phyloP scores from a whole-genome alignment of 2,888 invertebrate genomes.

The Ochropleura plecta region DNA sequence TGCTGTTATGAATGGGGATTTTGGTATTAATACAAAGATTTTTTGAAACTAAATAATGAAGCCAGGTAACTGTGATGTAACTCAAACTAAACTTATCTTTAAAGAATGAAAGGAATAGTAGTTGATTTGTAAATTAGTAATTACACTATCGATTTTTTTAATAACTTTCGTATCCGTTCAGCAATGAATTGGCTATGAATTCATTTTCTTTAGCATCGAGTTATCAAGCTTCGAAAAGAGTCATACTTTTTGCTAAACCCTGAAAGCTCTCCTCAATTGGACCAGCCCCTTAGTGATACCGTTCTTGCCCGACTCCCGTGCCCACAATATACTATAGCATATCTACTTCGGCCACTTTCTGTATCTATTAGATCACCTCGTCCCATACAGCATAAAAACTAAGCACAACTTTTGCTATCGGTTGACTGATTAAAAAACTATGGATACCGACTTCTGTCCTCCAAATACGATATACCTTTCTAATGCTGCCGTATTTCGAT shows the following conservation, averaged over 20 bases:
- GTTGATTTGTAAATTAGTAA: not conserved
- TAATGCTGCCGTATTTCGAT: constrained; percentile 68
- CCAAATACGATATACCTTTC: constrained; percentile 74
- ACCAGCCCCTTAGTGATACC: constrained; percentile 80
- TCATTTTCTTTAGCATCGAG: not conserved
- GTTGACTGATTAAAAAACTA: constrained; percentile 65
- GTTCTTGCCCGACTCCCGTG: constrained; percentile 82
- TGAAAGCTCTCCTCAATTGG: constrained; percentile 60
- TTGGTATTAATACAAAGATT: not conserved
- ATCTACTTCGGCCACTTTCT: constrained; percentile 72
- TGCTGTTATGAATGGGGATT: not conserved
- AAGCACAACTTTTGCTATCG: constrained; percentile 65
- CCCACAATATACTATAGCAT: constrained; percentile 80
- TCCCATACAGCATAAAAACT: constrained; percentile 66
- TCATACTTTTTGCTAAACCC: not conserved
- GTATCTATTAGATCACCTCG: constrained; percentile 75
- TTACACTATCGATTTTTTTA: not conserved
- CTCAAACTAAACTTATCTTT: not conserved
- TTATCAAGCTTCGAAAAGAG: not conserved
- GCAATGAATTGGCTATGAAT: not conserved
- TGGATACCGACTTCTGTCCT: constrained; percentile 69
- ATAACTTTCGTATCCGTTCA: not conserved
- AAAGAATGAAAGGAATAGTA: not conserved
- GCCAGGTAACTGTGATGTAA: not conserved
- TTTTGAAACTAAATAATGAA: not conserved